Percentiles rank a stretch among this genome's conserved stretches.
phyloP scores from a whole-genome alignment of 2,113 vertebrate species.

The Talpa occidentalis region DNA sequence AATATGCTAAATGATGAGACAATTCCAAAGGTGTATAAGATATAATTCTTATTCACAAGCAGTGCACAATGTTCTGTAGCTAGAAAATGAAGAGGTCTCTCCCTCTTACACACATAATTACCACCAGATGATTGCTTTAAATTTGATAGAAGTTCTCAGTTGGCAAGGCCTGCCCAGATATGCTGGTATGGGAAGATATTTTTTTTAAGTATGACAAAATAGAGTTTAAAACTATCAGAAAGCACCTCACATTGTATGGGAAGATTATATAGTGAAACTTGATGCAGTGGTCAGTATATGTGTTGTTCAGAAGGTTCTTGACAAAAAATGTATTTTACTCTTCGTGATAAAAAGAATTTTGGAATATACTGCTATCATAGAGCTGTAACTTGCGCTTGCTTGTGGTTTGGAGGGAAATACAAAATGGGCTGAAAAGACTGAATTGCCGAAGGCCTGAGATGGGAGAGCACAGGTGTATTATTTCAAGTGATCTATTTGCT shows the following conservation, averaged over 20 bases:
- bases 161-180: neutral
- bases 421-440: neutral
- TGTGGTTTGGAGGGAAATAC: neutral
- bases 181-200: neutral
- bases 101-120: neutral
- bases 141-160: conserved; percentile 38
- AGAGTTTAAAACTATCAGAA: neutral
- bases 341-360: neutral
- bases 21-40: conserved; percentile 2
- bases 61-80: neutral
- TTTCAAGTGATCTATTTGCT: too few relatives aligned
- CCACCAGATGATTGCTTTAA: neutral
- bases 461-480: neutral
- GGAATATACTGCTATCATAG: neutral
- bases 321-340: conserved; percentile 29
- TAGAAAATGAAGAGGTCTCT: neutral
- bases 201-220: neutral
- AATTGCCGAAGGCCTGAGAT: neutral
- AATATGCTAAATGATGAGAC: conserved; percentile 39
- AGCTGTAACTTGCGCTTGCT: neutral
- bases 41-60: neutral
- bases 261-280: neutral
- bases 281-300: neutral
- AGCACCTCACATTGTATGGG: neutral
- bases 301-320: neutral